phyloP scores from a whole-genome alignment of 2,888 invertebrate species.

The Pteria penguin region DNA sequence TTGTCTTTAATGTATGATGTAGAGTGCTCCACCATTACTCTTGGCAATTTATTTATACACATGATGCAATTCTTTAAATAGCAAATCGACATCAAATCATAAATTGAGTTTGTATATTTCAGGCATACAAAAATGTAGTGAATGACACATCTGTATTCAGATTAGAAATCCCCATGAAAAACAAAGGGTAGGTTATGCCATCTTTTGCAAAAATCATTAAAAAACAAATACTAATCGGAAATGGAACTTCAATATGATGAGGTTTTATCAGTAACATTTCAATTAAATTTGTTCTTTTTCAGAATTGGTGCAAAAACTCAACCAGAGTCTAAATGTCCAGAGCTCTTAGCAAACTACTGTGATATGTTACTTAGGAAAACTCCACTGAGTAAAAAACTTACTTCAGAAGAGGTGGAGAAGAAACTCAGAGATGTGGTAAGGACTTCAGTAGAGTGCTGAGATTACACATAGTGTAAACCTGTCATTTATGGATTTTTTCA shows the following conservation, averaged over 20 bases:
- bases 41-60: too few relatives aligned
- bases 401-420: slow-evolving; percentile 97
- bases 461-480: too few relatives aligned
- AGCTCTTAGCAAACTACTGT: slow-evolving; percentile 99
- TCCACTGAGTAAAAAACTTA: slow-evolving; percentile 95
- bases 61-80: too few relatives aligned
- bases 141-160: slow-evolving; percentile 95
- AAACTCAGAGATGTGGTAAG: slow-evolving; percentile 93
- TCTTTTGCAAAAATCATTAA: too few relatives aligned
- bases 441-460: slow-evolving; percentile 43
- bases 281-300: too few relatives aligned
- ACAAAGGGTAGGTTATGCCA: slow-evolving; percentile 80
- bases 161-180: slow-evolving; percentile 83
- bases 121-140: slow-evolving; percentile 96
- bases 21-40: too few relatives aligned
- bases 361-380: slow-evolving; percentile 98
- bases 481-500: too few relatives aligned
- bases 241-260: too few relatives aligned
- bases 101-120: slow-evolving; percentile 54
- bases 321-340: slow-evolving; percentile 99
- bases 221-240: too few relatives aligned
- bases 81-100: too few relatives aligned
- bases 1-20: too few relatives aligned
- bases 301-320: slow-evolving; percentile 79
- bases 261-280: too few relatives aligned